A percentile compares a stretch with the other conserved stretches of the same genome.
Evolutionary conservation across 2,797 vertebrate genomes (phyloP).

Genomic region (Eulemur mongoz): DNA sequence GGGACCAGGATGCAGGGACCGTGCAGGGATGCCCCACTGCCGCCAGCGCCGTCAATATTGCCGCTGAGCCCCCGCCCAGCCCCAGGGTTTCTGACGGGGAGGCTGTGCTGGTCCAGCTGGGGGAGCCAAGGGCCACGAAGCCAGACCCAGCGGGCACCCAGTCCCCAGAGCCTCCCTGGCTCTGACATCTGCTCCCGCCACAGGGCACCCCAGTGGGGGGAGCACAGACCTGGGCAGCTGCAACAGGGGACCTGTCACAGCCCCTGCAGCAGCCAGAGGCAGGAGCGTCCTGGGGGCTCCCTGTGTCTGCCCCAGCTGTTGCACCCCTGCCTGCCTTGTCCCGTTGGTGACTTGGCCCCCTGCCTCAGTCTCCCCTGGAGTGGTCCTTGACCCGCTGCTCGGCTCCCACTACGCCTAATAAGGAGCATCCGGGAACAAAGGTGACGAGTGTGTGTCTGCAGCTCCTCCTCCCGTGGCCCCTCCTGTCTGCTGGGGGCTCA

Average conservation of each 20-base stretch:
- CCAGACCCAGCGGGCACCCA: background rate
- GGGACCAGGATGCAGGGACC: background rate
- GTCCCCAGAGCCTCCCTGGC: background rate
- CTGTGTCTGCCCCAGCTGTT: background rate
- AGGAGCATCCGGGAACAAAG: background rate
- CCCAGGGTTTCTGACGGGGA: background rate
- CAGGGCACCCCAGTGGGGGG: background rate
- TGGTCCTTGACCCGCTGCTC: background rate
- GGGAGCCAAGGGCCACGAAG: background rate
- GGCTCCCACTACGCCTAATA: no score
- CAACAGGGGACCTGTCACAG: background rate
- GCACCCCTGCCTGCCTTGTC: background rate
- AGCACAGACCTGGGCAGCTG: no score
- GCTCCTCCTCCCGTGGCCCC: background rate
- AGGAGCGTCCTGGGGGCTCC: no score
- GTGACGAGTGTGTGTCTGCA: no score
- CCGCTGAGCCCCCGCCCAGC: background rate
- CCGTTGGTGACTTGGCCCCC: background rate
- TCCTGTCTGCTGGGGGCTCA: no score
- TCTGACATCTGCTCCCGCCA: background rate
- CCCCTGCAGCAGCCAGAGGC: accelerated
- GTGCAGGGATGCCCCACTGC: accelerated
- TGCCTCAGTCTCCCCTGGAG: background rate
- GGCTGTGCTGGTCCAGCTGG: background rate
- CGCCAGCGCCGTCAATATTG: accelerated